Evolutionary conservation across 2,888 invertebrate species (phyloP), one percentile per base, ranked within the genome.

Genomic region (Rhagophthalmus giganteus): DNA sequence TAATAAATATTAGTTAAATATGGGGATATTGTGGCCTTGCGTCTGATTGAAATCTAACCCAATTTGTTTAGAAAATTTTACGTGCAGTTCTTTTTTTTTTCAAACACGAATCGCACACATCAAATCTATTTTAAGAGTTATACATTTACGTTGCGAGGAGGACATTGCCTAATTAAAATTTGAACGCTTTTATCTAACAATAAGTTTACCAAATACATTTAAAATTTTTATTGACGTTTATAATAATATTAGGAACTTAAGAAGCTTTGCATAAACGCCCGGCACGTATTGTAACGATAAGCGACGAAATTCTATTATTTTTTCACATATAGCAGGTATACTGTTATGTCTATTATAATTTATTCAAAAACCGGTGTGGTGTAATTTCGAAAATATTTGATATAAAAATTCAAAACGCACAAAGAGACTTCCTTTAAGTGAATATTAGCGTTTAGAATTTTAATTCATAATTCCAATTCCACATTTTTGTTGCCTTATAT

Each of bases 371-470:
- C 3, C 20, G 4, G 3, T 20, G 7, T 20, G 20, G 3, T 20
- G 20, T 47, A 47, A 53, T 53, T 53, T 47, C 33, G 30, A 38
- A 48, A 53, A 53, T 53, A 53, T 53, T 35, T 48, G 45, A 35
- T 40, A 49, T 49, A 44, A 49, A 54, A 49, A 54, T 54, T 54
- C 54, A 54, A 48, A 54, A 35, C 54, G 54, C 54, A 40, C 48
- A 25, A 26, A 25, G 20, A 42, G 44, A 60, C 60, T 60, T 60
- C 60, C 60, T 60, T 57, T 53, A 40, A 46, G 50, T 52, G 44
- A 57, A 54, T 48, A 44, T 45, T 51, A 41, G 45, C 56, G 54
- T 46, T 47, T 46, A 45, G 60, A 60, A 60, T 60, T 50, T 56
- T 60, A 60, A 60, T 60, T 47, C 25, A 54, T 49, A 51, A 45